Percentiles rank a stretch among this genome's conserved stretches.
These are phyloP conservation scores for Leuctra nigra DNA, from an alignment of 2,888 invertebrate genomes.

Conservation along the genomic window DNA sequence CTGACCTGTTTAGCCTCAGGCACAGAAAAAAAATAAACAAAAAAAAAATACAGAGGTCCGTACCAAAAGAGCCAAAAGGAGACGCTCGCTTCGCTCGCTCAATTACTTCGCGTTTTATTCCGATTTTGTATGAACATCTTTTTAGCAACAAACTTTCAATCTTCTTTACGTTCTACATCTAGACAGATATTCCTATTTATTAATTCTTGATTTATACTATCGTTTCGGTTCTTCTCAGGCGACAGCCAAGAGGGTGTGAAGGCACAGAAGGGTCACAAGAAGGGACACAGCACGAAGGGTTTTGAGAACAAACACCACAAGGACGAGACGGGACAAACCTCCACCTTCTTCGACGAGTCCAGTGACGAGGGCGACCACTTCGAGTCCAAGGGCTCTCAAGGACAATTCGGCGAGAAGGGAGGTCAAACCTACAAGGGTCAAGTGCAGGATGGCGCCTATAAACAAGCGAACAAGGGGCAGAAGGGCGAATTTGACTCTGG, in stretches of 20 bases:
- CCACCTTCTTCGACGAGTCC: slow-evolving; percentile 28
- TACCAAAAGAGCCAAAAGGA: no score
- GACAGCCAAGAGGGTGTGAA: slow-evolving; percentile 20
- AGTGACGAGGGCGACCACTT: slow-evolving; percentile 25
- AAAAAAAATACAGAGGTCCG: no score
- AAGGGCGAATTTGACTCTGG: slow-evolving; percentile 17
- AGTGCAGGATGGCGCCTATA: slow-evolving; percentile 17
- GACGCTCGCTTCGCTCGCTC: no score
- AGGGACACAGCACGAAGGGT: slow-evolving; percentile 27
- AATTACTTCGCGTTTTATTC: no score
- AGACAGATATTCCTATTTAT: no score
- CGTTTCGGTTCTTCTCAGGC: no score
- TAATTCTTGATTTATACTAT: no score
- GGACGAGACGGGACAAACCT: slow-evolving; percentile 23
- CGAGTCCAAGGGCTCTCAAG: slow-evolving; percentile 21
- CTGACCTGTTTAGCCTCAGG: no score
- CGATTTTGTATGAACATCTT: no score
- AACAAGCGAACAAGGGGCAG: slow-evolving; percentile 2
- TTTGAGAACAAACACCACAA: slow-evolving; percentile 28
- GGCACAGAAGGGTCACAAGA: slow-evolving; percentile 19
- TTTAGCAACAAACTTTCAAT: no score
- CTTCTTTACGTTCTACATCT: no score
- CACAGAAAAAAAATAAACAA: no score
- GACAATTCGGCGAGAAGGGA: slow-evolving; percentile 20
- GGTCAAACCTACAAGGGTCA: slow-evolving; percentile 20